Percentiles rank a stretch among this genome's conserved stretches.
Conservation (phyloP, 2,797 vertebrate species). For the Propithecus perrieri region DNA sequence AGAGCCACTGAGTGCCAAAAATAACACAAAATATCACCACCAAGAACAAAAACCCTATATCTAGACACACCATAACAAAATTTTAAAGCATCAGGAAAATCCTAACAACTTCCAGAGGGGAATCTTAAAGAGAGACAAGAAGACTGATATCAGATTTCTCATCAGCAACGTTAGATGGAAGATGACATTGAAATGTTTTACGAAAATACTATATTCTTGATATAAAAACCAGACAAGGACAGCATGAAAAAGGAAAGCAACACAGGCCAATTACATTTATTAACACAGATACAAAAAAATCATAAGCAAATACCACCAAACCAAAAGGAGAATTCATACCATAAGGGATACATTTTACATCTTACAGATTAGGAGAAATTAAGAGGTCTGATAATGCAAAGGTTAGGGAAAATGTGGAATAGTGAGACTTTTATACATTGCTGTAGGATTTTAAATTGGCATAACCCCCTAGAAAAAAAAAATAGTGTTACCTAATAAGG, state of each 20-base stretch:
- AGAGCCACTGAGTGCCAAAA: background rate
- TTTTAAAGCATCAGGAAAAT: background rate
- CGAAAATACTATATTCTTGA: background rate
- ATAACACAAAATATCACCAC: background rate
- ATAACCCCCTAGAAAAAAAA: background rate
- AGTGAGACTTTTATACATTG: background rate
- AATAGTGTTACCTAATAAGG: background rate
- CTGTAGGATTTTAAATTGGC: background rate
- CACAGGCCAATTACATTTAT: background rate
- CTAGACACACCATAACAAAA: background rate
- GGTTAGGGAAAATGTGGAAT: background rate
- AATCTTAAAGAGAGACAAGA: background rate
- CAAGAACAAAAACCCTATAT: background rate
- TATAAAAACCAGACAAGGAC: background rate
- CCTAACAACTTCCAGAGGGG: background rate
- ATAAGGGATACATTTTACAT: background rate
- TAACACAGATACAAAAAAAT: background rate
- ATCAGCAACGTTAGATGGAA: background rate
- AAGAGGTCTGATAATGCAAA: background rate
- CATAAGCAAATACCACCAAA: background rate
- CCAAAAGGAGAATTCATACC: background rate
- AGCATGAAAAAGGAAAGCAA: background rate
- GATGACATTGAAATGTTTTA: background rate
- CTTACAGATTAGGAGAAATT: background rate
- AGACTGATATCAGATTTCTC: background rate